Percentiles rank a stretch among this genome's conserved stretches.
These are phyloP conservation scores for Nothobranchius kuhntae DNA, from an alignment of 2,113 vertebrate species.

Conservation along the genomic window DNA sequence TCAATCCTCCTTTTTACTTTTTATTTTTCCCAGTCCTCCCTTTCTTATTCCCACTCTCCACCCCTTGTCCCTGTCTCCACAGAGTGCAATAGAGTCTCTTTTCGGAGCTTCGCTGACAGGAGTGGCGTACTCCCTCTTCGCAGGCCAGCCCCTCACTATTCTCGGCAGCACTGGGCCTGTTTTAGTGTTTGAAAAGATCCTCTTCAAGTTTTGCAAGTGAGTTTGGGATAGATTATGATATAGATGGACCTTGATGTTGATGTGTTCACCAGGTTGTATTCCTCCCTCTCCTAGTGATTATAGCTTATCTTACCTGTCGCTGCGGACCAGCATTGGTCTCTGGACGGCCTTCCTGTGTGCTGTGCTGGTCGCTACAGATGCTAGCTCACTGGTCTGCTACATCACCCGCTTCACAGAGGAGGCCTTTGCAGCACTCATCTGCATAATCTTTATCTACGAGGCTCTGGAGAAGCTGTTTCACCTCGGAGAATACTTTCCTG, in stretches of 20 bases:
- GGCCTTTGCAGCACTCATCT: conserved; percentile 94
- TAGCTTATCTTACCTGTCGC: conserved; percentile 87
- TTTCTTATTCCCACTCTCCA: conserved; percentile 38
- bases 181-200: conserved; percentile 97
- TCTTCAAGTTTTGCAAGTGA: conserved; percentile 96
- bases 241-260: neutral
- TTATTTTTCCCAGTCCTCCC: conserved; percentile 14
- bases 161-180: conserved; percentile 96
- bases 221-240: conserved; percentile 45
- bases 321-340: conserved; percentile 92
- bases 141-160: conserved; percentile 95
- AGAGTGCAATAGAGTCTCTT: conserved; percentile 82
- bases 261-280: neutral
- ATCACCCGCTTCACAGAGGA: conserved; percentile 97
- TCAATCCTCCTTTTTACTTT: conserved; percentile 14
- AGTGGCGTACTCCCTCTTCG: conserved; percentile 92
- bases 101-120: conserved; percentile 88
- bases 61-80: conserved; percentile 47
- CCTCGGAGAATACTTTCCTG: conserved; percentile 86
- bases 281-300: conserved; percentile 83
- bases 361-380: conserved; percentile 92
- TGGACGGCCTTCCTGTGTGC: conserved; percentile 94
- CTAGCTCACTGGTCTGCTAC: conserved; percentile 94
- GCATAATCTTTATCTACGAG: conserved; percentile 98
- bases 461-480: conserved; percentile 93